These are phyloP conservation scores for Cynaeus angustus DNA, from an alignment of 2,888 invertebrate species.

Conservation along the genomic window DNA sequence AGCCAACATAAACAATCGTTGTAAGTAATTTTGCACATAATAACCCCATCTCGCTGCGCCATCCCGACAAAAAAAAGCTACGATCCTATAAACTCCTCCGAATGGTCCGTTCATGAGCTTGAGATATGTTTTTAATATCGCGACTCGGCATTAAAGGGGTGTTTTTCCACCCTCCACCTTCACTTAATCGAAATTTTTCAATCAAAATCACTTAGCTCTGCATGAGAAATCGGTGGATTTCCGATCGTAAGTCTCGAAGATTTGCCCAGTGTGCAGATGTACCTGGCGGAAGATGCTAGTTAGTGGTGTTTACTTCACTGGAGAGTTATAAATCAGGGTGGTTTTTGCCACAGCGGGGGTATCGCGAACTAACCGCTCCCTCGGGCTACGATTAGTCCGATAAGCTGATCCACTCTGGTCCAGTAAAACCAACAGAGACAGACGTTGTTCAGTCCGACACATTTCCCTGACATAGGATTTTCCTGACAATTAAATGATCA, in stretches of 20 bases:
- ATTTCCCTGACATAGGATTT: constrained; percentile 46
- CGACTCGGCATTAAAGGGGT: constrained; percentile 6
- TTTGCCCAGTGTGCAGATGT: constrained; percentile 25
- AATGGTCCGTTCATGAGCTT: constrained; percentile 9
- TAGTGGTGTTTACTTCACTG: constrained; percentile 63
- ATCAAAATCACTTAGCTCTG: constrained; percentile 33
- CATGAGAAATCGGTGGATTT: constrained; percentile 58
- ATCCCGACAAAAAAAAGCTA: constrained; percentile 16
- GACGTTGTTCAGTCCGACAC: constrained; percentile 40
- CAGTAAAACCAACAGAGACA: constrained; percentile 49
- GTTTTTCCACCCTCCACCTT: constrained; percentile 43
- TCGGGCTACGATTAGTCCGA: constrained; percentile 65
- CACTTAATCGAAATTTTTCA: constrained; percentile 45
- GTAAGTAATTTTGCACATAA: constrained; percentile 36
- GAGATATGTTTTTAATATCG: constrained; percentile 43
- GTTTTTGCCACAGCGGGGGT: constrained; percentile 62
- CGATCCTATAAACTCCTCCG: constrained; percentile 5
- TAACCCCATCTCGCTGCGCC: constrained; percentile 14
- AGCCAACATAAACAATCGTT: constrained; percentile 29
- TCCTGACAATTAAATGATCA: constrained; percentile 50
- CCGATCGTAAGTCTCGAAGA: constrained; percentile 56
- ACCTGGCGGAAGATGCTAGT: constrained; percentile 54
- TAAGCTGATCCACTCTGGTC: constrained; percentile 62
- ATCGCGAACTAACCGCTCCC: constrained; percentile 67
- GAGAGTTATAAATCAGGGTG: constrained; percentile 64